Percentiles rank a stretch among this genome's conserved stretches.
phyloP scores from a whole-genome alignment of 2,888 invertebrate genomes.

The Ophraella communa region DNA sequence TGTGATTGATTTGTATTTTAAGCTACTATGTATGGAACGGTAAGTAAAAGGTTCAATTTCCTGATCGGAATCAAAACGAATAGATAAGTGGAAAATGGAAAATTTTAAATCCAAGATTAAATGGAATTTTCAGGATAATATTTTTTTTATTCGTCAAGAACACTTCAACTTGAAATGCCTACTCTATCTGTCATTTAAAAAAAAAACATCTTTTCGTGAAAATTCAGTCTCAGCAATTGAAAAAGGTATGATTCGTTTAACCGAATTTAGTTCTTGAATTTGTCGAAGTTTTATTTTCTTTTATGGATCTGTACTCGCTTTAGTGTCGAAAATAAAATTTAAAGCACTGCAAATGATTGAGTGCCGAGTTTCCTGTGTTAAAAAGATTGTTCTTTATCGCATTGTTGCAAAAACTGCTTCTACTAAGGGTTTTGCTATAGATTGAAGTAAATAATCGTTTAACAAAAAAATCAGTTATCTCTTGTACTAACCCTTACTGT shows the following conservation, averaged over 20 bases:
- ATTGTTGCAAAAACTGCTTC: neutral
- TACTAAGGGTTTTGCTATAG: neutral
- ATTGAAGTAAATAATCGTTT: too few species aligned
- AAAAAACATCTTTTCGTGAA: conserved; percentile 10
- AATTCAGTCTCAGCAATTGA: conserved; percentile 2
- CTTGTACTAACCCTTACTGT: too few species aligned
- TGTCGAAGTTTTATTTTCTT: neutral
- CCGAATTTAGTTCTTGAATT: neutral
- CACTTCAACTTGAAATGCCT: conserved; percentile 16
- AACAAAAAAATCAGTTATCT: too few species aligned
- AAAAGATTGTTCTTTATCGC: neutral
- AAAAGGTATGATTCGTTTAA: conserved; percentile 13
- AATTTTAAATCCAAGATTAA: conserved; percentile 18
- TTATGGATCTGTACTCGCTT: neutral
- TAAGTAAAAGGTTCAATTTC: conserved; percentile 19
- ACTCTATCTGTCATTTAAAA: conserved; percentile 9
- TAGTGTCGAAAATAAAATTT: neutral
- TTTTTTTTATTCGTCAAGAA: conserved; percentile 15
- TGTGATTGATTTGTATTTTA: neutral
- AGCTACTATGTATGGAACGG: conserved; percentile 12
- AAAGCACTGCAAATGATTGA: neutral
- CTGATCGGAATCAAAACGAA: conserved; percentile 27
- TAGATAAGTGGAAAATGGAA: conserved; percentile 18
- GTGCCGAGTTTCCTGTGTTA: neutral
- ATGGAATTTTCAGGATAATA: conserved; percentile 12